Evolutionary conservation across 1,140 invertebrate species (phyloP).

Genomic region (Anoplophora glabripennis): DNA sequence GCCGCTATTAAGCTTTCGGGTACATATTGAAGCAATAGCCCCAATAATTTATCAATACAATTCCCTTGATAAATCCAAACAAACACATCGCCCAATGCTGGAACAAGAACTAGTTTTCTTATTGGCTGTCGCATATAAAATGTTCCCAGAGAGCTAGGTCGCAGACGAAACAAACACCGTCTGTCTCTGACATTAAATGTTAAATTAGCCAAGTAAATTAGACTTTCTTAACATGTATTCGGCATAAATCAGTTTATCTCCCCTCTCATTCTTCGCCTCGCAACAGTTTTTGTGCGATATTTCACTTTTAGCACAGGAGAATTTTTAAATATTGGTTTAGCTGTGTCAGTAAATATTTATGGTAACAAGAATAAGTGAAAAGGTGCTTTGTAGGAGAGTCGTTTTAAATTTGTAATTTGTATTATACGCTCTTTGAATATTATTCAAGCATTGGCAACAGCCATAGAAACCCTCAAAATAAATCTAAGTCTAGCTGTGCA

Average conservation of each 20-base stretch:
- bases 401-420: no score
- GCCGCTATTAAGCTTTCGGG: no score
- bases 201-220: constrained; percentile 38
- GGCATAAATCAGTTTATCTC: constrained; percentile 32
- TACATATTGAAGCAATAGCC: no score
- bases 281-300: not conserved
- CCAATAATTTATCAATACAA: constrained; percentile 25
- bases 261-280: not conserved
- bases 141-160: constrained; percentile 19
- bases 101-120: constrained; percentile 25
- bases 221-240: constrained; percentile 39
- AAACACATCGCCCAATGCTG: constrained; percentile 21
- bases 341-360: constrained; percentile 22
- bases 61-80: constrained; percentile 27
- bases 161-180: constrained; percentile 18
- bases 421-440: no score
- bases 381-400: no score
- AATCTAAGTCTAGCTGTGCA: no score
- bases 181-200: constrained; percentile 35
- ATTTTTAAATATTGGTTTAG: not conserved
- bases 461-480: no score
- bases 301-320: no score
- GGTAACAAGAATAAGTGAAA: not conserved
- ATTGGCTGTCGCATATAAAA: constrained; percentile 32
- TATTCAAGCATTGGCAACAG: no score